Conservation (phyloP, 2,113 vertebrate species). For the Prunella fulvescens region DNA sequence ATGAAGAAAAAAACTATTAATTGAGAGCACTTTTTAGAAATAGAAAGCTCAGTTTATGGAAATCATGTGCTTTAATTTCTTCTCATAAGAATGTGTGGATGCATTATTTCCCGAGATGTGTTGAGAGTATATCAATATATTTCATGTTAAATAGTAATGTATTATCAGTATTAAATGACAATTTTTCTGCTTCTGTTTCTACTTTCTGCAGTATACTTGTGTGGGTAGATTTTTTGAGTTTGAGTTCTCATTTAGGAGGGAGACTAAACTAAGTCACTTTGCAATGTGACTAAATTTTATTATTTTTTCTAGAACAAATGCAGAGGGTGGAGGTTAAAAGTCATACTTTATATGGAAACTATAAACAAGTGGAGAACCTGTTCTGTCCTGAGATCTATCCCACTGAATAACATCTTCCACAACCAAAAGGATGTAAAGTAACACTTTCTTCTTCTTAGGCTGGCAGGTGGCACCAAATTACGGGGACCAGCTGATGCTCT, state of each 20-base stretch:
- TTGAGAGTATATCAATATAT: not conserved
- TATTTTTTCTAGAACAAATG: not conserved
- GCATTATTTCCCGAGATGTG: not conserved
- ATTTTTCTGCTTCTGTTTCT: not conserved
- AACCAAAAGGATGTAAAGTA: not conserved
- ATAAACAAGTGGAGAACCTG: not conserved
- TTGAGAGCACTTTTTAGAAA: not conserved
- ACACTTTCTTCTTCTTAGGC: not conserved
- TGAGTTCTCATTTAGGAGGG: not conserved
- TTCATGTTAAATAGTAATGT: not conserved
- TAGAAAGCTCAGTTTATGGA: not conserved
- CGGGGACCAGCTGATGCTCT: too few relatives aligned
- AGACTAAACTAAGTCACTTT: not conserved
- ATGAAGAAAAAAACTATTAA: not conserved
- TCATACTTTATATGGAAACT: not conserved
- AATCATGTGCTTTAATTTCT: not conserved
- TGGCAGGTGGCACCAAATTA: too few relatives aligned
- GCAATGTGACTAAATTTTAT: not conserved
- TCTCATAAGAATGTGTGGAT: not conserved
- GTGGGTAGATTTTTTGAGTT: not conserved
- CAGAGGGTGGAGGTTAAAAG: not conserved
- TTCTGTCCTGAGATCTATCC: not conserved
- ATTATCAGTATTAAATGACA: not conserved
- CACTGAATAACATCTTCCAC: not conserved
- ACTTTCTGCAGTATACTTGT: not conserved